Evolutionary conservation across 2,888 invertebrate species (phyloP).

Genomic region (Pristionchus japonicus): DNA sequence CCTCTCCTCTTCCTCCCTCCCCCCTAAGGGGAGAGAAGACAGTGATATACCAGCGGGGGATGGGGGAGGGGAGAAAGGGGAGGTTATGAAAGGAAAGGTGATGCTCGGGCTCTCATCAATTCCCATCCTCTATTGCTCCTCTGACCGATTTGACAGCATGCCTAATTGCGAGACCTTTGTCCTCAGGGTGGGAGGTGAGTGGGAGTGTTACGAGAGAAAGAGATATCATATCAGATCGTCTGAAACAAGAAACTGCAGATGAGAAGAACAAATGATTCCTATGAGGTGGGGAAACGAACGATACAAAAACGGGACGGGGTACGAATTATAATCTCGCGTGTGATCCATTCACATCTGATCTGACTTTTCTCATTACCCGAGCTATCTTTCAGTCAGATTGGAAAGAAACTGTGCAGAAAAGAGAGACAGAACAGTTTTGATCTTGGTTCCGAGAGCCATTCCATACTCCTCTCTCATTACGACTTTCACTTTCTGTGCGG

Average conservation of each 20-base stretch:
- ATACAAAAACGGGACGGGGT: neutral
- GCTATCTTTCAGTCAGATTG: no score
- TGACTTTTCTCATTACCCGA: no score
- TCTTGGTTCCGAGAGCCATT: neutral
- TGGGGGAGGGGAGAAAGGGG: neutral
- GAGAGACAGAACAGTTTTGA: no score
- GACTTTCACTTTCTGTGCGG: neutral
- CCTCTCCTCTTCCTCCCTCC: no score
- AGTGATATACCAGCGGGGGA: slow-evolving; percentile 15
- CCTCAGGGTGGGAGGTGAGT: no score
- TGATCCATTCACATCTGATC: slow-evolving; percentile 28
- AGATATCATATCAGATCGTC: neutral
- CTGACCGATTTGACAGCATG: no score
- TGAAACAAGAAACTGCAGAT: neutral
- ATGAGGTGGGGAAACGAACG: neutral
- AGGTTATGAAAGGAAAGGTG: slow-evolving; percentile 33
- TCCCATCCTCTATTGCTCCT: no score
- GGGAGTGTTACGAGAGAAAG: no score
- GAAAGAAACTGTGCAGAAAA: no score
- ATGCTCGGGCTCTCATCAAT: no score
- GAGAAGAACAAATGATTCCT: neutral
- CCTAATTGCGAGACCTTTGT: no score
- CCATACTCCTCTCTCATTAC: neutral
- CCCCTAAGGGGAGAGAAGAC: neutral
- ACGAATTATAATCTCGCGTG: neutral